Conservation (phyloP, 1,140 invertebrate genomes). For the Cataglyphis hispanica region DNA sequence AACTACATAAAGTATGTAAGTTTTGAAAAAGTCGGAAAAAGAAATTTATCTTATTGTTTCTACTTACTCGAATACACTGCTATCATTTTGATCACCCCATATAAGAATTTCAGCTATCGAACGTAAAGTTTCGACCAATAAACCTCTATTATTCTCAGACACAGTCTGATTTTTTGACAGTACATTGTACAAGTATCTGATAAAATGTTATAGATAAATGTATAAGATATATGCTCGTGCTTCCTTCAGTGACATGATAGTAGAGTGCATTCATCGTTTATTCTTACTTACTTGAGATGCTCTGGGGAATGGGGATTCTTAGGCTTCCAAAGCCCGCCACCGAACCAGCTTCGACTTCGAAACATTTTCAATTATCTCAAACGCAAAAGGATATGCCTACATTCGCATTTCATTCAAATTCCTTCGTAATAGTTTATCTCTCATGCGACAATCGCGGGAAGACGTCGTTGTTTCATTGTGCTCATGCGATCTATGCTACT, state of each 20-base stretch:
- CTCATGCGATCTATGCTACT: not conserved
- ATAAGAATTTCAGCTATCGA: constrained; percentile 99
- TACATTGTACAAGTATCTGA: constrained; percentile 96
- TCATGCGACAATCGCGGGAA: not conserved
- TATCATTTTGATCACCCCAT: constrained; percentile 99
- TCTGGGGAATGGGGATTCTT: constrained; percentile 98
- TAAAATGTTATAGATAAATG: constrained; percentile 45
- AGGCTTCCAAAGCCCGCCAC: constrained; percentile 94
- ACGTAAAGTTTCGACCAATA: constrained; percentile 98
- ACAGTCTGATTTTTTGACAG: constrained; percentile 98
- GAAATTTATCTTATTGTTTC: not conserved
- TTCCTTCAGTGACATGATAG: not conserved
- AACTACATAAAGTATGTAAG: too few species aligned
- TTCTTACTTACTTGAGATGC: constrained; percentile 93
- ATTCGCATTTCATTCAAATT: constrained; percentile 38
- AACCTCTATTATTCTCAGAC: constrained; percentile 96
- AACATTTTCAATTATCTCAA: constrained; percentile 88
- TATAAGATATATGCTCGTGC: not conserved
- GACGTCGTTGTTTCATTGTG: too few species aligned
- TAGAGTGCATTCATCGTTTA: not conserved
- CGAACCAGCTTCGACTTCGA: constrained; percentile 95
- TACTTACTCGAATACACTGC: constrained; percentile 99
- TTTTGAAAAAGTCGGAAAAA: too few species aligned
- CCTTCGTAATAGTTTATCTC: not conserved
- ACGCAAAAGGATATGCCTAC: constrained; percentile 10